Conservation (phyloP, 2,113 vertebrate genomes). For the Myocastor coypus region DNA sequence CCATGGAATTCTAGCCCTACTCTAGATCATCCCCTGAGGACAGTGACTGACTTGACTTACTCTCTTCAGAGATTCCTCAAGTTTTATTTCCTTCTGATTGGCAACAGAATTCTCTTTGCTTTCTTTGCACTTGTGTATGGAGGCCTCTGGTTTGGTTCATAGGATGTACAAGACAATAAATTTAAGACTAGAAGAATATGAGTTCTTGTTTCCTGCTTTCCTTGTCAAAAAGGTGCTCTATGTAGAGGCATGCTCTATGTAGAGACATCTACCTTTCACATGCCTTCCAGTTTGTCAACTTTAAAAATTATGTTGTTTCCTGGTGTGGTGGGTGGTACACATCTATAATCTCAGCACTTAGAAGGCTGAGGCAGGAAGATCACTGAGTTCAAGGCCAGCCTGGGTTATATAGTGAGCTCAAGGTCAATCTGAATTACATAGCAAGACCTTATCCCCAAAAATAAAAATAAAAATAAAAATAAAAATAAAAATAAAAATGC, state of each 20-base stretch:
- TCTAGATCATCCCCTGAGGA: not conserved
- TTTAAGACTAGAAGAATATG: conserved; percentile 12
- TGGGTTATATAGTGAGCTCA: not conserved
- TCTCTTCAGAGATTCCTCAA: conserved; percentile 32
- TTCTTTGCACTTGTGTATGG: conserved; percentile 45
- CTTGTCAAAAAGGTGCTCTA: not conserved
- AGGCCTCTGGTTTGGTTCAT: conserved; percentile 47
- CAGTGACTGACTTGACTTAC: not conserved
- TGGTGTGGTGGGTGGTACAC: not conserved
- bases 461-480: not conserved
- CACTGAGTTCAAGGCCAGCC: not conserved
- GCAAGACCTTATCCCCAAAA: not conserved
- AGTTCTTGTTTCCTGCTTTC: conserved; percentile 14
- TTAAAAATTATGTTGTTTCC: conserved; percentile 52
- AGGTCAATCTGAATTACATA: not conserved
- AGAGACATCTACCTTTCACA: not conserved
- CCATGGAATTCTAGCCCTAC: not conserved
- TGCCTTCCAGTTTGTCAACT: conserved; percentile 54
- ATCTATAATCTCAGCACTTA: not conserved
- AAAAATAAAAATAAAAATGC: not conserved
- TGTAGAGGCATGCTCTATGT: not conserved
- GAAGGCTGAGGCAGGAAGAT: not conserved
- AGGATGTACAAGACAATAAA: conserved; percentile 1
- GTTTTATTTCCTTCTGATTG: conserved; percentile 51
- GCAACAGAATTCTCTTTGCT: conserved; percentile 48